Conservation (phyloP, 2,888 invertebrate genomes). For the Lasioglossum zephyrum region DNA sequence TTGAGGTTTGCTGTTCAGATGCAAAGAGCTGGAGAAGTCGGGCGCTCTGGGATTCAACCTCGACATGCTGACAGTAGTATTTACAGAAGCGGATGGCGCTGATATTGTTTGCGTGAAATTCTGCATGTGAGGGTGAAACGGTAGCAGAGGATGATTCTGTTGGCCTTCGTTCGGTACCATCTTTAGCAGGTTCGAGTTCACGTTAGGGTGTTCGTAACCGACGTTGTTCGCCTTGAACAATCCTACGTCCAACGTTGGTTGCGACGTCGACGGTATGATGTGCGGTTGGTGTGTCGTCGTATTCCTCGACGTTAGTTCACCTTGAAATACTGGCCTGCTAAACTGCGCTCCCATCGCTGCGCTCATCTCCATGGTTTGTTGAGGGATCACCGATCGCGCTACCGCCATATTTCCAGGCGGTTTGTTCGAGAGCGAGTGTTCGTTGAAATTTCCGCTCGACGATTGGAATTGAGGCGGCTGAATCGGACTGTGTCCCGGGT, state of each 20-base stretch:
- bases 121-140: conserved; percentile 80
- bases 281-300: conserved; percentile 73
- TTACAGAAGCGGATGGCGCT: conserved; percentile 79
- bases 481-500: conserved; percentile 77
- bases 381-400: conserved; percentile 79
- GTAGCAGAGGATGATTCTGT: conserved; percentile 76
- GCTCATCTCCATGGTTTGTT: conserved; percentile 75
- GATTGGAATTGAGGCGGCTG: conserved; percentile 78
- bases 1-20: conserved; percentile 81
- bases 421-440: conserved; percentile 77
- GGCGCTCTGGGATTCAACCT: conserved; percentile 93
- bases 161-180: conserved; percentile 82
- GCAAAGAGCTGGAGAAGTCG: conserved; percentile 88
- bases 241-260: conserved; percentile 77
- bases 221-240: conserved; percentile 77
- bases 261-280: conserved; percentile 77
- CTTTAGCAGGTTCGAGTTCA: conserved; percentile 83
- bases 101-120: conserved; percentile 81
- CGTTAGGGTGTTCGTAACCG: conserved; percentile 77
- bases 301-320: conserved; percentile 75
- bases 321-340: conserved; percentile 78
- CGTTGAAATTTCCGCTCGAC: conserved; percentile 76
- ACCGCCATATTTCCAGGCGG: conserved; percentile 81
- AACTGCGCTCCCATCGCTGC: conserved; percentile 74
- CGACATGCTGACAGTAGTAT: conserved; percentile 86